Conservation (phyloP, 2,113 vertebrate genomes). For the Pangasianodon hypophthalmus region DNA sequence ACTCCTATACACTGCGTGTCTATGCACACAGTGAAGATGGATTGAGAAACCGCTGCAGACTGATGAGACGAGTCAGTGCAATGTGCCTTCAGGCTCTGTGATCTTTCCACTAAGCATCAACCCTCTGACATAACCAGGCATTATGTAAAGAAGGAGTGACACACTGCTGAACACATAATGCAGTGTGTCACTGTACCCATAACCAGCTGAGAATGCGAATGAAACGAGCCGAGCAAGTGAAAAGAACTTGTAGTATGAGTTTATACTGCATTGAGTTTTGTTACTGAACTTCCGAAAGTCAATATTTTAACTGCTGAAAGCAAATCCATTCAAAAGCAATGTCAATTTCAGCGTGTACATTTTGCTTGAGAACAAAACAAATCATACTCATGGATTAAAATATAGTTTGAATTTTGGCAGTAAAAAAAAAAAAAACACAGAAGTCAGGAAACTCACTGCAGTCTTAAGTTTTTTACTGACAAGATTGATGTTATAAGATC, state of each 20-base stretch:
- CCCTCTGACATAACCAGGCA: not conserved
- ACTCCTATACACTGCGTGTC: not conserved
- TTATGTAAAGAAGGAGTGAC: not conserved
- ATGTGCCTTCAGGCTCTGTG: not conserved
- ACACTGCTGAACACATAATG: not conserved
- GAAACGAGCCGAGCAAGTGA: not conserved
- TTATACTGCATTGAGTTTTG: not conserved
- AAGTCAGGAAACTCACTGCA: not conserved
- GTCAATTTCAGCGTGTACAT: too few species aligned
- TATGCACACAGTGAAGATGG: not conserved
- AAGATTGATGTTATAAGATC: too few species aligned
- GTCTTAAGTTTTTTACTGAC: too few species aligned
- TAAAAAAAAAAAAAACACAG: not conserved
- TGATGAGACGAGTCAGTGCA: conserved; percentile 14
- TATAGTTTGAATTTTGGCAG: not conserved
- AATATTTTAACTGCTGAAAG: too few species aligned
- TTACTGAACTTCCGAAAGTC: too few species aligned
- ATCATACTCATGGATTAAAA: not conserved
- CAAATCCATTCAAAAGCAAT: too few species aligned
- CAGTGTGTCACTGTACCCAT: not conserved
- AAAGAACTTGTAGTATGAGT: not conserved
- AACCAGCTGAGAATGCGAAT: not conserved
- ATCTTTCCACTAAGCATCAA: not conserved
- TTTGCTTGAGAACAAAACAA: not conserved
- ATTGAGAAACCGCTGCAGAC: not conserved